Conservation (phyloP, 2,113 vertebrate genomes). For the Caranx melampygus region DNA sequence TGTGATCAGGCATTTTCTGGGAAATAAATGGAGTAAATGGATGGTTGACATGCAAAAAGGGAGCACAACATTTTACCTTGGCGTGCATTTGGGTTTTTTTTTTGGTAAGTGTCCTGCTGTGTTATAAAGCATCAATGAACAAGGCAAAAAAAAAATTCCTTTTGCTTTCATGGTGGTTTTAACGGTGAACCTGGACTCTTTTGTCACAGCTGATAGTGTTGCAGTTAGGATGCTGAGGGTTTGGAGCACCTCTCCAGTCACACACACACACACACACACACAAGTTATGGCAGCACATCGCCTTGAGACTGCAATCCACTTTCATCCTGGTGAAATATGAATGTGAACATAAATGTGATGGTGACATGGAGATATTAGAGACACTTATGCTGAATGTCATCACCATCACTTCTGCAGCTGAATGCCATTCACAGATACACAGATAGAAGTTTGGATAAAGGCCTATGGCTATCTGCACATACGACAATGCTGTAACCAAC, state of each 20-base stretch:
- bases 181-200: conserved; percentile 9
- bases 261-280: neutral
- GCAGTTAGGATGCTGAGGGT: conserved; percentile 30
- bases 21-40: no score
- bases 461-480: neutral
- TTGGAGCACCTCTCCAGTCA: conserved; percentile 71
- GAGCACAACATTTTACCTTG: no score
- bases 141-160: neutral
- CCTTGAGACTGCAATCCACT: conserved; percentile 51
- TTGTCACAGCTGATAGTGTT: conserved; percentile 28
- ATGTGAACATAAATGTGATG: conserved; percentile 48
- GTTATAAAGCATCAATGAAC: neutral
- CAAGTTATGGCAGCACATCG: conserved; percentile 58
- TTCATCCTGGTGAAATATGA: conserved; percentile 49
- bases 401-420: conserved; percentile 30
- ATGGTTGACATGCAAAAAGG: no score
- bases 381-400: conserved; percentile 58
- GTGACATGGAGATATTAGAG: conserved; percentile 54
- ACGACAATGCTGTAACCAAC: no score
- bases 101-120: neutral
- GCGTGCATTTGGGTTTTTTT: neutral
- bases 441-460: conserved; percentile 5
- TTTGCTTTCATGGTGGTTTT: neutral
- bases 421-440: neutral
- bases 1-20: no score